These are phyloP conservation scores for Gulo gulo DNA, from an alignment of 2,113 vertebrate species.

Conservation along the genomic window DNA sequence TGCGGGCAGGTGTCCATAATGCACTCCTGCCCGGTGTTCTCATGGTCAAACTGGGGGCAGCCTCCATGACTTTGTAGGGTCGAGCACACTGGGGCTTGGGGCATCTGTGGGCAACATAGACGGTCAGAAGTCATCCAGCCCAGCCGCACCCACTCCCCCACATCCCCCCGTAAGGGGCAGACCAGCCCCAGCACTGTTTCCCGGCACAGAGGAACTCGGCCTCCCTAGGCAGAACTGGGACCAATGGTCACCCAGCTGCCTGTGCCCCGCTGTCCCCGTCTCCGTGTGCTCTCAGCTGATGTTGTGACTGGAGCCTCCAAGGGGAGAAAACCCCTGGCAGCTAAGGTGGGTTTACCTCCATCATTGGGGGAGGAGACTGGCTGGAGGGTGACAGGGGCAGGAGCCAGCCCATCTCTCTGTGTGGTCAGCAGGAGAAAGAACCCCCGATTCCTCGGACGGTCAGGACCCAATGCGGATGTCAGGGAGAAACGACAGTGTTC, in stretches of 20 bases:
- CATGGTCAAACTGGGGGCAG: accelerated
- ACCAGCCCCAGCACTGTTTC: too few relatives aligned
- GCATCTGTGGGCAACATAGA: background rate
- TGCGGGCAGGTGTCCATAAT: accelerated
- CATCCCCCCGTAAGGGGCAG: background rate
- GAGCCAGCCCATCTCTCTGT: accelerated
- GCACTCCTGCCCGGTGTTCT: background rate
- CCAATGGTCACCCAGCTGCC: background rate
- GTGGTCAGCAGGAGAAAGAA: background rate
- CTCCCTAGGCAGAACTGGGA: background rate
- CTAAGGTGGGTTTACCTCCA: too few relatives aligned
- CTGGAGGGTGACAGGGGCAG: too few relatives aligned
- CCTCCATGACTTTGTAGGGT: accelerated
- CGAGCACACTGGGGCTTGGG: background rate
- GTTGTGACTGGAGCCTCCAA: too few relatives aligned
- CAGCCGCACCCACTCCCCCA: accelerated
- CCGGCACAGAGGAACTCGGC: accelerated
- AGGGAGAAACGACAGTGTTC: too few relatives aligned
- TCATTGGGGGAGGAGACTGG: accelerated
- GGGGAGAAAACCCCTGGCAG: background rate
- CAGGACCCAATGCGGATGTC: accelerated
- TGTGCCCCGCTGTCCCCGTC: accelerated
- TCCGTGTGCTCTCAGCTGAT: background rate
- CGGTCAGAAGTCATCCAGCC: background rate
- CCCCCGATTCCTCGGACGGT: accelerated